These are phyloP conservation scores for Catocala fraxini DNA, from an alignment of 2,888 invertebrate species.

Conservation along the genomic window DNA sequence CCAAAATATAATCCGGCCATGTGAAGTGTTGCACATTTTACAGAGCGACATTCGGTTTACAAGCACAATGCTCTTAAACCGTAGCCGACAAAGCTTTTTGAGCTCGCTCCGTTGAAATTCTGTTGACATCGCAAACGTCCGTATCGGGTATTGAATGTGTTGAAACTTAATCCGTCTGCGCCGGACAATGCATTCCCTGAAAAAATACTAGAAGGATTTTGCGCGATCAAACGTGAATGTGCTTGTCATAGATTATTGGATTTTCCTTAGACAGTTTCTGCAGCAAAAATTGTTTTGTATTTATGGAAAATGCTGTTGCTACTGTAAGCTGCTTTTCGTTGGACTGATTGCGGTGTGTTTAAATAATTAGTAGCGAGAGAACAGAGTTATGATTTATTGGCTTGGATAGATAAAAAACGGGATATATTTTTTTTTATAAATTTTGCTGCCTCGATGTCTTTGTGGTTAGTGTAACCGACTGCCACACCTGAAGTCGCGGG, in stretches of 20 bases:
- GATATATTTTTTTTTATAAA: too few species aligned
- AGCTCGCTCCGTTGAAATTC: constrained; percentile 43
- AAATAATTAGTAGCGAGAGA: too few species aligned
- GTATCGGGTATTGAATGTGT: constrained; percentile 51
- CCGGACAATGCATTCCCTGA: constrained; percentile 44
- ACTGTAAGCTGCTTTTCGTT: too few species aligned
- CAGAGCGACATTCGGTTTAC: constrained; percentile 35
- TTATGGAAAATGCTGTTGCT: background rate
- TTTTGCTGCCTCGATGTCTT: too few species aligned
- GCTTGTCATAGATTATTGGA: constrained; percentile 22
- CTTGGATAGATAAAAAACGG: too few species aligned
- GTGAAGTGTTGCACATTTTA: constrained; percentile 33
- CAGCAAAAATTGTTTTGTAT: background rate
- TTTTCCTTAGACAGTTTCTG: constrained; percentile 3
- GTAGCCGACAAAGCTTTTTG: constrained; percentile 56
- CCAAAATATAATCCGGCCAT: constrained; percentile 30
- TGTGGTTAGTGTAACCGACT: too few species aligned
- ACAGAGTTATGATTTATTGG: too few species aligned
- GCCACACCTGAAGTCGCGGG: too few species aligned
- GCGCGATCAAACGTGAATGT: constrained; percentile 26
- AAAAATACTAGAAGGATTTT: constrained; percentile 37
- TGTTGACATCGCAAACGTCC: constrained; percentile 55
- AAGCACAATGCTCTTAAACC: constrained; percentile 55
- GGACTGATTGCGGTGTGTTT: too few species aligned
- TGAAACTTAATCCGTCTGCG: constrained; percentile 52